phyloP scores from a whole-genome alignment of 2,113 vertebrate species.

The Phaethon lepturus region DNA sequence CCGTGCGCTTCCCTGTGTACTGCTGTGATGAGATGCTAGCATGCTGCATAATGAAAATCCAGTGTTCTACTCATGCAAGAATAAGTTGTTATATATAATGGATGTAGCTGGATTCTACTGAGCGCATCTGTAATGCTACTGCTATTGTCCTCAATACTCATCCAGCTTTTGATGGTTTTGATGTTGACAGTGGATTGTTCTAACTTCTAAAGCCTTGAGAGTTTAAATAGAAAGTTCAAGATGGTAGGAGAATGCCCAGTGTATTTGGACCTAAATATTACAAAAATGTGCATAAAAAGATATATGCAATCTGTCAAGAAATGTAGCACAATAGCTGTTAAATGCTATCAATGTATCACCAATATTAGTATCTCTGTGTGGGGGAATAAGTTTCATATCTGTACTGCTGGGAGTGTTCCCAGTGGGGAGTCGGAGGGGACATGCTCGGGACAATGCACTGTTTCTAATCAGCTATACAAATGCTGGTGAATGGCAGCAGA shows the following conservation, averaged over 20 bases:
- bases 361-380: not conserved
- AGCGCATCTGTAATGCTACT: not conserved
- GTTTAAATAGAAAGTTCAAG: not conserved
- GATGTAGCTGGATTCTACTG: not conserved
- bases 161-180: not conserved
- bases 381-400: not conserved
- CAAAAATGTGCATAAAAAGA: not conserved
- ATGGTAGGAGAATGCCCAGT: not conserved
- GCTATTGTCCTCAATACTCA: not conserved
- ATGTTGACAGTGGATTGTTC: not conserved
- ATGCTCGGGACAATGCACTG: not conserved
- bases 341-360: not conserved
- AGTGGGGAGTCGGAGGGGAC: not conserved
- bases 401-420: not conserved
- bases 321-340: not conserved
- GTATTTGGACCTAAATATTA: not conserved
- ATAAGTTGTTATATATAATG: not conserved
- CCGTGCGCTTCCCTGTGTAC: not conserved
- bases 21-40: not conserved
- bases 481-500: constrained; percentile 68
- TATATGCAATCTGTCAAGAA: not conserved
- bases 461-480: constrained; percentile 62
- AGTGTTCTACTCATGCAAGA: not conserved
- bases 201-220: not conserved
- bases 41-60: not conserved